phyloP scores from a whole-genome alignment of 2,797 vertebrate species.

The Lophius americanus region DNA sequence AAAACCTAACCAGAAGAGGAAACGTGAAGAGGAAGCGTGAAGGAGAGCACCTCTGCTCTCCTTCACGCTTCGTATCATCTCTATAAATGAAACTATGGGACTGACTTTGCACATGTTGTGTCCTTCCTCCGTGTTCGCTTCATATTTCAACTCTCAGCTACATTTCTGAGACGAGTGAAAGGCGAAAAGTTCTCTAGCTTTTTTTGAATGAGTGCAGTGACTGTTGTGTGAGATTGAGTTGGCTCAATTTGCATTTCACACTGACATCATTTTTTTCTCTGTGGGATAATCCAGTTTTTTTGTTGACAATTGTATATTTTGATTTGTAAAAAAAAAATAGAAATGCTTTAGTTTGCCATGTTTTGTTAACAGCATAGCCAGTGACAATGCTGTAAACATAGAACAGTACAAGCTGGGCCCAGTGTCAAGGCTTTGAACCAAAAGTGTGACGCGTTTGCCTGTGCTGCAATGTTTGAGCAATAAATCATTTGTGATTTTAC shows the following conservation, averaged over 20 bases:
- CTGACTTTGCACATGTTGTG: slow-evolving; percentile 27
- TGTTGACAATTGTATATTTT: slow-evolving; percentile 16
- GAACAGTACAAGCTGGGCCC: slow-evolving; percentile 8
- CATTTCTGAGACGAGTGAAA: no score
- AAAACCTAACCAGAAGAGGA: slow-evolving; percentile 12
- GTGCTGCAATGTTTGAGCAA: slow-evolving; percentile 49
- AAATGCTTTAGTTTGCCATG: slow-evolving; percentile 22
- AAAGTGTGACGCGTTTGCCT: slow-evolving; percentile 39
- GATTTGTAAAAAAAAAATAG: slow-evolving; percentile 1
- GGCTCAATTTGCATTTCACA: no score
- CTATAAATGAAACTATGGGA: neutral
- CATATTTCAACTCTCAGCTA: no score
- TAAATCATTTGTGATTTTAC: slow-evolving; percentile 56
- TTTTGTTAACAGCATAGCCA: slow-evolving; percentile 9
- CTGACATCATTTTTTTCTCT: no score
- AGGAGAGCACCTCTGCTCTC: slow-evolving; percentile 7
- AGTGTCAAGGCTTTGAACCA: slow-evolving; percentile 40
- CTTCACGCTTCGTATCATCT: slow-evolving; percentile 3
- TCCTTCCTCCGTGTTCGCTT: no score
- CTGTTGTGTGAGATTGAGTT: no score
- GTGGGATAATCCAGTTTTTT: neutral
- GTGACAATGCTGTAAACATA: slow-evolving; percentile 33
- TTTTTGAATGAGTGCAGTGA: no score
- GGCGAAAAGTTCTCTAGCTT: no score
- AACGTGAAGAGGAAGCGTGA: no score